Evolutionary conservation across 2,888 invertebrate species (phyloP).

Genomic region (Lasioglossum leucozonium): DNA sequence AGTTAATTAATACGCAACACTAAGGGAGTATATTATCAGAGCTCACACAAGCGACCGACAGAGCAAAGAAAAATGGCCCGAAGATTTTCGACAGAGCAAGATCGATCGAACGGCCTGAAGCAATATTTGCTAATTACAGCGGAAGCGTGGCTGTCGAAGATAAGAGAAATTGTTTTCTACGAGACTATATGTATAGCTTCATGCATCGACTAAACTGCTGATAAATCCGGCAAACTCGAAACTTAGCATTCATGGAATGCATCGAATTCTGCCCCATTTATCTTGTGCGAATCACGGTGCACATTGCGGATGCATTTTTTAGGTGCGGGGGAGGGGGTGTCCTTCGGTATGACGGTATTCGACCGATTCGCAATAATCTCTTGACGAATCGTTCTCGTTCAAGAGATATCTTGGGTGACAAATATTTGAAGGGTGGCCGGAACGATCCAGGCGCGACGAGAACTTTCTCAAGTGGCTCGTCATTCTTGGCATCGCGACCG

Average conservation of each 20-base stretch:
- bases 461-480: conserved; percentile 11
- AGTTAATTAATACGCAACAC: neutral
- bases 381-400: conserved; percentile 13
- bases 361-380: conserved; percentile 4
- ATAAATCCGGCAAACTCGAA: neutral
- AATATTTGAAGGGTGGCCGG: neutral
- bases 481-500: neutral
- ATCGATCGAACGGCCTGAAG: conserved; percentile 42
- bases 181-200: conserved; percentile 3
- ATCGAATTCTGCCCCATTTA: neutral
- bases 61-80: conserved; percentile 17
- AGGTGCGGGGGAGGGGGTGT: neutral
- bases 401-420: neutral
- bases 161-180: conserved; percentile 42
- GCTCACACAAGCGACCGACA: neutral
- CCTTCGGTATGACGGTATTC: neutral
- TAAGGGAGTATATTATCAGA: neutral
- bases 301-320: neutral
- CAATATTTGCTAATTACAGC: conserved; percentile 57
- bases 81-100: conserved; percentile 11
- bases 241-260: neutral
- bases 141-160: conserved; percentile 43
- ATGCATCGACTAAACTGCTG: conserved; percentile 7
- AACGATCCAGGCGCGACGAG: too few relatives aligned
- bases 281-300: conserved; percentile 6